phyloP scores from a whole-genome alignment of 1,140 invertebrate genomes.

The Drosophila santomea region DNA sequence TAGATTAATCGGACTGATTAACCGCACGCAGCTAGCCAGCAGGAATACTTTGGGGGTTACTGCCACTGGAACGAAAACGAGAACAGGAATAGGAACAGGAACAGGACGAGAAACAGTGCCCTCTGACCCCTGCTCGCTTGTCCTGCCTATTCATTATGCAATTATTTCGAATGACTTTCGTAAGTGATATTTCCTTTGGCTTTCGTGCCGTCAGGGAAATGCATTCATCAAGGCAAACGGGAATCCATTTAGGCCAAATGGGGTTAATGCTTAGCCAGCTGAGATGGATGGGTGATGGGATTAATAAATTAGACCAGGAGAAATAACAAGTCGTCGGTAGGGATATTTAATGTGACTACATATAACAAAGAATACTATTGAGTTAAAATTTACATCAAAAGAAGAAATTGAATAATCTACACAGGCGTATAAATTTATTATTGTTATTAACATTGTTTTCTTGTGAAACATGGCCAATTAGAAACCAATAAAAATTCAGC shows the following conservation, averaged over 20 bases:
- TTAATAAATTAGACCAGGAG: slow-evolving; percentile 14
- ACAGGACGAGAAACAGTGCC: not conserved
- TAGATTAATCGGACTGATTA: slow-evolving; percentile 82
- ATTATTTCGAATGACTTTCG: slow-evolving; percentile 81
- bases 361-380: not conserved
- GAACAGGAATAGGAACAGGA: not conserved
- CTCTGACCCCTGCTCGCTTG: slow-evolving; percentile 17
- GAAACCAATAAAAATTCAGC: slow-evolving; percentile 11
- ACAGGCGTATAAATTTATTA: not conserved
- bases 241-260: slow-evolving; percentile 20
- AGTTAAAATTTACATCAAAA: too few species aligned
- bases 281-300: slow-evolving; percentile 4
- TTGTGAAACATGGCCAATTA: slow-evolving; percentile 6
- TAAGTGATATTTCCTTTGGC: slow-evolving; percentile 76
- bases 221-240: slow-evolving; percentile 45
- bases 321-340: not conserved
- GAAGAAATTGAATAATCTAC: too few species aligned
- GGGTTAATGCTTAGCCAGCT: not conserved
- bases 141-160: slow-evolving; percentile 76
- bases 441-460: not conserved
- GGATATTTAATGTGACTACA: not conserved
- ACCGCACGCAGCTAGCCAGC: slow-evolving; percentile 59
- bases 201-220: slow-evolving; percentile 33
- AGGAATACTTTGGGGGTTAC: not conserved
- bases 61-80: not conserved